A percentile compares a stretch with the other conserved stretches of the same genome.
Evolutionary conservation across 2,888 invertebrate genomes (phyloP).

Genomic region (Ophion obscuratus): DNA sequence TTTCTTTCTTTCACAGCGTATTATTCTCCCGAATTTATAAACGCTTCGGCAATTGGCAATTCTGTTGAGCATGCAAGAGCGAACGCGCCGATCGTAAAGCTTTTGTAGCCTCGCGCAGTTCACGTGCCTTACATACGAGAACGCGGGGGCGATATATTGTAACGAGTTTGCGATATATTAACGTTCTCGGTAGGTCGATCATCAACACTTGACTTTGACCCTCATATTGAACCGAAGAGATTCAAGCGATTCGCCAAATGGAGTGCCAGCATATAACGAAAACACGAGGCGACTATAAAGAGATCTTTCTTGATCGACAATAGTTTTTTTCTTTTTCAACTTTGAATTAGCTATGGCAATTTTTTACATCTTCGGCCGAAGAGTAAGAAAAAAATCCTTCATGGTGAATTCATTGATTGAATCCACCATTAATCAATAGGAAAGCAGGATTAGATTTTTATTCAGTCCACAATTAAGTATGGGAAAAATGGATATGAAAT

Average conservation of each 20-base stretch:
- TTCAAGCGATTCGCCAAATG: slow-evolving; percentile 16
- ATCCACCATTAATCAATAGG: too few relatives aligned
- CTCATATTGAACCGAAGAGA: slow-evolving; percentile 40
- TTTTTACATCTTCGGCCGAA: too few relatives aligned
- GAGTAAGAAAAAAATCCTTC: too few relatives aligned
- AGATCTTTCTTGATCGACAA: too few relatives aligned
- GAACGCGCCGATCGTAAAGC: slow-evolving; percentile 42
- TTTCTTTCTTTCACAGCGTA: background rate
- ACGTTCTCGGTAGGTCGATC: slow-evolving; percentile 53
- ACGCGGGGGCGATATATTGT: slow-evolving; percentile 29
- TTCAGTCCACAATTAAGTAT: too few relatives aligned
- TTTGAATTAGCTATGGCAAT: too few relatives aligned
- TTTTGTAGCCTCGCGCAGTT: slow-evolving; percentile 1
- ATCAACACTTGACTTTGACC: slow-evolving; percentile 61
- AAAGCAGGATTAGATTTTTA: too few relatives aligned
- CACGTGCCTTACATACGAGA: slow-evolving; percentile 20
- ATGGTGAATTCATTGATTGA: background rate
- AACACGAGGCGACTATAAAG: too few relatives aligned
- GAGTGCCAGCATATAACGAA: too few relatives aligned
- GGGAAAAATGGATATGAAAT: too few relatives aligned
- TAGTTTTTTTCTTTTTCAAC: too few relatives aligned
- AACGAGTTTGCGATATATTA: slow-evolving; percentile 53
- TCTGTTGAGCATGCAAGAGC: slow-evolving; percentile 33
- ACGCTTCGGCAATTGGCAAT: slow-evolving; percentile 44
- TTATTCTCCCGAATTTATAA: slow-evolving; percentile 43